Base-by-base conservation (phyloP, 2,113 vertebrate species). In the Albula glossodonta region DNA sequence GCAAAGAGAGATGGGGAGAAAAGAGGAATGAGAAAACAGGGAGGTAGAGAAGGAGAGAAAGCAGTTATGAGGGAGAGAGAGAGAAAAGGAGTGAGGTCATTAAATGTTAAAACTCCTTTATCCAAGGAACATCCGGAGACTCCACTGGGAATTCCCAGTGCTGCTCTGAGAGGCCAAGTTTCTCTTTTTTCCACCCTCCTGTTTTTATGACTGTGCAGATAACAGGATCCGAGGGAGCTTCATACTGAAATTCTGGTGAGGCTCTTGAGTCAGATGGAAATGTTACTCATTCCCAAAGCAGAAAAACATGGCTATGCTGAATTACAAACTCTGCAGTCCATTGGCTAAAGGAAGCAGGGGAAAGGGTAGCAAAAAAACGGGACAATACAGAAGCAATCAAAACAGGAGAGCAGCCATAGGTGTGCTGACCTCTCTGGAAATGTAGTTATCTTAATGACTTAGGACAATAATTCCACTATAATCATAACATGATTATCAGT, bases 191-290 rank as follows among this genome's bases (percentile, higher is more conserved):
- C 17, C 3, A 19, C 49, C 25, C 41, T 31, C 25, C 53, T n/a
- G 4, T 63, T 52, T 82, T 81, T 85, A 41, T 66, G 48, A 31
- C 50, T 19, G 51, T 63, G 77, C 19, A 60, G 66, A 85, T 85
- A 80, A 49, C 10, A 19, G 83, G 86, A 56, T 48, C 82, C 81
- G 52, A 52, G 78, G 79, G 83, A 80, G 31, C 70, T 84, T 81
- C 80, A 80, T 52, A 83, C 51, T 63, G 57, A 78, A 74, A 86
- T 77, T 86, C 74, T 86, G 88, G 78, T 80, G 82, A 63, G 82
- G 51, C 82, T 82, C 83, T 52, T 7, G 83, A 83, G 86, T 80
- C 84, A 80, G 87, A 83, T 85, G 81, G 78, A 80, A 85, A 88
- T 81, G 53, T 80, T 56, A 66, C 74, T 87, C n/a, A 31, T 53